Evolutionary conservation across 2,797 vertebrate species (phyloP).

Genomic region (Pteronotus mesoamericanus): DNA sequence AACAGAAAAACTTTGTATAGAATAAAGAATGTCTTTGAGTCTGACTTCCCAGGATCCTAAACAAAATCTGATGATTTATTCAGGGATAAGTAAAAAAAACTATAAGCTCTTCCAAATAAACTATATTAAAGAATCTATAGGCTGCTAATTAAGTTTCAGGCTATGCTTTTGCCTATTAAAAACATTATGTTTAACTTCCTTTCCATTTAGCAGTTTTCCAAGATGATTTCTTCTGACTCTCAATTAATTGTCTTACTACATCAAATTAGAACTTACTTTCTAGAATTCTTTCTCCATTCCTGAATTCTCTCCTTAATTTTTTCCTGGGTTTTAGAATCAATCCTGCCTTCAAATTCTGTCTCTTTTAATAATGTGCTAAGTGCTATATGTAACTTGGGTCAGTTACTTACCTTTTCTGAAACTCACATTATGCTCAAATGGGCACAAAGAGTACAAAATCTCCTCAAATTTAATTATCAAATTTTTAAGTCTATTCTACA

Average conservation of each 20-base stretch:
- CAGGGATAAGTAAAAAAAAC: background rate
- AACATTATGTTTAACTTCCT: background rate
- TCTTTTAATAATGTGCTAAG: background rate
- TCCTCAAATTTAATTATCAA: too few relatives aligned
- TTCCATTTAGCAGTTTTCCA: constrained; percentile 15
- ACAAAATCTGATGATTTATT: background rate
- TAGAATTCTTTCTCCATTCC: background rate
- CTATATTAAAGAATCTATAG: background rate
- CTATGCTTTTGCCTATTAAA: background rate
- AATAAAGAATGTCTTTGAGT: background rate
- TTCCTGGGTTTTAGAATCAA: background rate
- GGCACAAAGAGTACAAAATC: background rate
- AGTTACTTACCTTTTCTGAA: background rate
- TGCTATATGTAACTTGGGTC: background rate
- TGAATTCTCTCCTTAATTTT: background rate
- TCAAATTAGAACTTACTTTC: background rate
- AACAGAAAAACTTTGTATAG: background rate
- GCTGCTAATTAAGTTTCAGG: background rate
- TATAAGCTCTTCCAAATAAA: background rate
- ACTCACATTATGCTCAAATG: background rate
- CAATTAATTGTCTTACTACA: background rate
- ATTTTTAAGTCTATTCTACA: too few relatives aligned
- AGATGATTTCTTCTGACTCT: constrained; percentile 24
- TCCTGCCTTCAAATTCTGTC: background rate
- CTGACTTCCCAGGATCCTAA: background rate